These are phyloP conservation scores for Forbesichthys papilliferus DNA, from an alignment of 2,113 vertebrate genomes.

Conservation along the genomic window DNA sequence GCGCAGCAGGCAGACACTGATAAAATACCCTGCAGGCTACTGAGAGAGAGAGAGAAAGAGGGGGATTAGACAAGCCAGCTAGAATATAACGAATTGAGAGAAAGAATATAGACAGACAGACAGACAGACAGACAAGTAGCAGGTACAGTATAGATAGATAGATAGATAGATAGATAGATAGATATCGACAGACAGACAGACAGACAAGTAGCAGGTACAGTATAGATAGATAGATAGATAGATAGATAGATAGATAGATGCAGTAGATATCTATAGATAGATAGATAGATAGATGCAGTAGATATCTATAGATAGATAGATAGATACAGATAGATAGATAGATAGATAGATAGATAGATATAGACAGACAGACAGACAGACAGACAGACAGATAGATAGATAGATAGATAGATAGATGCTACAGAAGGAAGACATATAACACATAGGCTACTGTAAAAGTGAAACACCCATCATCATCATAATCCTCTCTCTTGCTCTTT, in stretches of 20 bases:
- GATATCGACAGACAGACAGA: background rate
- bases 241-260: background rate
- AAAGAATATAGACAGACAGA: background rate
- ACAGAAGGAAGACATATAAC: background rate
- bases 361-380: background rate
- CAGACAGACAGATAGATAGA: background rate
- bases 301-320: too few relatives aligned
- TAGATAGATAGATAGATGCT: background rate
- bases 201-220: too few relatives aligned
- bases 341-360: background rate
- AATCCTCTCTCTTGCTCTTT: background rate
- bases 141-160: background rate
- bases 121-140: background rate
- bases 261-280: background rate
- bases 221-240: background rate
- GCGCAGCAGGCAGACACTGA: too few relatives aligned
- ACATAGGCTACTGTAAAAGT: too few relatives aligned
- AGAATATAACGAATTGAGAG: background rate
- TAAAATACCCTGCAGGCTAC: too few relatives aligned
- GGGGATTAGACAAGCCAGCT: background rate
- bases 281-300: background rate
- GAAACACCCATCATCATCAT: slow-evolving; percentile 2
- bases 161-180: background rate
- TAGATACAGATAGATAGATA: background rate
- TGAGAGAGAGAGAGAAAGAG: too few relatives aligned